Evolutionary conservation across 2,888 invertebrate genomes (phyloP).

Genomic region (Syrphus vitripennis): DNA sequence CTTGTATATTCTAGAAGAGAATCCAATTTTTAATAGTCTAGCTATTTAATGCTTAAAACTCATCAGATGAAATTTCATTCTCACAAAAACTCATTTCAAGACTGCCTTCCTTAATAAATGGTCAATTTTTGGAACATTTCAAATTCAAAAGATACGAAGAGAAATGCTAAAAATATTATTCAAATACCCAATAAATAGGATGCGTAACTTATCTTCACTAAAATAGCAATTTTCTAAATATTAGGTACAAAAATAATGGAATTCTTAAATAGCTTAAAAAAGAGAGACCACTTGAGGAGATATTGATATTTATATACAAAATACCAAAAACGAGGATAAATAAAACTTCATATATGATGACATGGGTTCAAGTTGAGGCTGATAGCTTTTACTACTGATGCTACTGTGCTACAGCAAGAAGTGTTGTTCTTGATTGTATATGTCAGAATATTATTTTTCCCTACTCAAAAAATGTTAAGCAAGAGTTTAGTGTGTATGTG

Average conservation of each 20-base stretch:
- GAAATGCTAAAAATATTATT: background rate
- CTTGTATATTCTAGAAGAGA: background rate
- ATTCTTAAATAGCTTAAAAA: conserved; percentile 18
- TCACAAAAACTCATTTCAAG: background rate
- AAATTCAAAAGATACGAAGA: background rate
- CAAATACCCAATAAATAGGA: background rate
- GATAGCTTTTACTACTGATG: too few relatives aligned
- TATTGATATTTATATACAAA: background rate
- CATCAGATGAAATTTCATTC: background rate
- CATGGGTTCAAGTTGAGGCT: conserved; percentile 5
- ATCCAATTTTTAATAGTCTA: background rate
- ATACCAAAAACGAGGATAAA: background rate
- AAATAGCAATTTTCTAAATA: conserved; percentile 32
- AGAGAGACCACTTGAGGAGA: conserved; percentile 6
- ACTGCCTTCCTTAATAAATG: background rate
- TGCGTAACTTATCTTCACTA: background rate
- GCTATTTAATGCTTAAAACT: background rate
- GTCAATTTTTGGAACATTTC: background rate
- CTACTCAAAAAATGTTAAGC: conserved; percentile 4
- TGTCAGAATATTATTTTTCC: conserved; percentile 6
- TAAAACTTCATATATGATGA: conserved; percentile 1
- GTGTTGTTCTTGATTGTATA: conserved; percentile 8
- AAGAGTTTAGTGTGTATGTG: background rate
- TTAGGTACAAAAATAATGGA: conserved; percentile 38
- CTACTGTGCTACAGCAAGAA: background rate